These are phyloP conservation scores for Habrosyne pyritoides DNA, from an alignment of 2,888 invertebrate genomes.

Conservation along the genomic window DNA sequence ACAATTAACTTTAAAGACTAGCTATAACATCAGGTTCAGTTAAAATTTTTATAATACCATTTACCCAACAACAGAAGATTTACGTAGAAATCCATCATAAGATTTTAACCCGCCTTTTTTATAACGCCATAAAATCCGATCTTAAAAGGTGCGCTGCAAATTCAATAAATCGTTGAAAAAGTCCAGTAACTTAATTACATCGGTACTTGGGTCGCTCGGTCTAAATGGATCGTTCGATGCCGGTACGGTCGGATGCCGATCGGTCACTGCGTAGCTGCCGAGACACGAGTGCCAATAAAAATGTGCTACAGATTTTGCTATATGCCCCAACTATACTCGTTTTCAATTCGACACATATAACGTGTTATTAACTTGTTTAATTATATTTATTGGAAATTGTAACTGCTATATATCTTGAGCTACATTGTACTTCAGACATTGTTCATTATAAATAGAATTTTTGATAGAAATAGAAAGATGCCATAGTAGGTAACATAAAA, in stretches of 20 bases:
- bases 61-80: neutral
- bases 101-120: too few relatives aligned
- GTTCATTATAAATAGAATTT: too few relatives aligned
- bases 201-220: neutral
- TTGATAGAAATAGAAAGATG: too few relatives aligned
- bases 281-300: neutral
- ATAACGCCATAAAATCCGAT: neutral
- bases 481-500: too few relatives aligned
- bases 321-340: neutral
- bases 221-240: neutral
- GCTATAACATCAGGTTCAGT: neutral
- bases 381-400: too few relatives aligned
- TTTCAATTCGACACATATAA: too few relatives aligned
- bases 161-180: neutral
- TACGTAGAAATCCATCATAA: neutral
- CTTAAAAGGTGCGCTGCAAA: slow-evolving; percentile 1
- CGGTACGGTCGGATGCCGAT: neutral
- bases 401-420: too few relatives aligned
- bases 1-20: too few relatives aligned
- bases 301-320: neutral
- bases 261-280: neutral
- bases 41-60: neutral
- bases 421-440: too few relatives aligned
- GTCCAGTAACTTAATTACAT: neutral
- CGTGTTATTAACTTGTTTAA: neutral